Base-by-base conservation (phyloP, 2,113 vertebrate genomes). In the Centrocercus urophasianus region DNA sequence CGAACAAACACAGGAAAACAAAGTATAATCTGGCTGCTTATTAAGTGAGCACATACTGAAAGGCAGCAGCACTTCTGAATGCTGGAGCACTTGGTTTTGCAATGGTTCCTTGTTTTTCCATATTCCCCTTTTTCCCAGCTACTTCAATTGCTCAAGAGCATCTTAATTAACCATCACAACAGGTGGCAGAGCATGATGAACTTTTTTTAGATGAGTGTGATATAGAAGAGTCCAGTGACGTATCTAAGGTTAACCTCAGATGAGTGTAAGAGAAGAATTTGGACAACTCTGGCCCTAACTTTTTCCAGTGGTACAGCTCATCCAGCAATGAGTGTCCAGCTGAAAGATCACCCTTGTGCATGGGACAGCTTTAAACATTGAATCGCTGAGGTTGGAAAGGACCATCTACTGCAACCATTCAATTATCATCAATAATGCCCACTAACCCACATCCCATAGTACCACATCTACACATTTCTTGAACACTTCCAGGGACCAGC, bases 1-100 rank as follows among this genome's bases (percentile, higher is more conserved):
- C 50, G 80, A 94, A 88, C 79, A 93, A 74, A 84, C 69, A 89
- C 47, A 47, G 27, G 70, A 79, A 94, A 94, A 93, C 85, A 88
- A 93, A 93, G 90, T 70, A 64, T 79, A 79, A 86, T 69, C 76
- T 78, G 66, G 36, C 36, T 90, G 72, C 88, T 95, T 83, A 86
- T 90, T 93, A 93, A 94, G 83, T 45, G 71, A 88, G 54, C 20
- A 65, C 19, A 11, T 2, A 27, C 76, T 21, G 32, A 88, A 71
- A 86, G 11, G 50, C 10, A 25, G n/a, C 5, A 2, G 22, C 18
- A 15, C 34, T 85, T 82, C 5, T 28, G 40, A 88, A 88, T 6
- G 17, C 59, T 6, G 18, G 54, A 82, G 18, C 10, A 15, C 19
- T 78, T 69, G 36, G 13, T 8, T 90, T 65, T 88, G 66, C 79